Evolutionary conservation across 2,113 vertebrate species (phyloP).

Genomic region (Limnothrissa miodon): DNA sequence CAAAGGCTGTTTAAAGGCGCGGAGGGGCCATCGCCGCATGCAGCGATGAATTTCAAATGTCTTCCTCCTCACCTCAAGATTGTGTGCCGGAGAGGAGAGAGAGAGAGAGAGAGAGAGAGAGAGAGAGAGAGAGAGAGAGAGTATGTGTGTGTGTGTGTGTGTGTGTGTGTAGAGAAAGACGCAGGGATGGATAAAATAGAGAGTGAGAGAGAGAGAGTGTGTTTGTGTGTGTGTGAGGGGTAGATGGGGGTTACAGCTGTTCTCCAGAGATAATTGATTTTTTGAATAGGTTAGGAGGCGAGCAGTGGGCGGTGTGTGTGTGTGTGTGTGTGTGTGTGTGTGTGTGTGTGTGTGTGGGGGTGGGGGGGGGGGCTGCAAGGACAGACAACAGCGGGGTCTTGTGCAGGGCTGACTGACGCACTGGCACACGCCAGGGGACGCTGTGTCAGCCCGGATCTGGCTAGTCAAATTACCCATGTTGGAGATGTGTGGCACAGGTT

Average conservation of each 20-base stretch:
- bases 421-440: background rate
- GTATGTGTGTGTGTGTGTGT: slow-evolving; percentile 10
- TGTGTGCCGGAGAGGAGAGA: background rate
- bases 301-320: slow-evolving; percentile 36
- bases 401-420: background rate
- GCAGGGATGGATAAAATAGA: background rate
- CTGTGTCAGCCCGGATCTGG: background rate
- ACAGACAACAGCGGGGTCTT: slow-evolving; percentile 35
- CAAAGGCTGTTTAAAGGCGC: slow-evolving; percentile 44
- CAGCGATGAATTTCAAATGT: slow-evolving; percentile 55
- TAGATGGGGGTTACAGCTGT: slow-evolving; percentile 50
- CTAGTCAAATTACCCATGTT: slow-evolving; percentile 36
- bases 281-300: slow-evolving; percentile 45
- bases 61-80: slow-evolving; percentile 47
- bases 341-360: too few species aligned
- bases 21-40: slow-evolving; percentile 41
- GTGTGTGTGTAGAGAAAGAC: background rate
- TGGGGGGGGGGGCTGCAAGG: slow-evolving; percentile 23
- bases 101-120: background rate
- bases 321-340: too few species aligned
- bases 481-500: background rate
- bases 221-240: slow-evolving; percentile 17
- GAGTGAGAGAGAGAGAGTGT: background rate
- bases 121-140: background rate
- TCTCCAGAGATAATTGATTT: slow-evolving; percentile 57